Evolutionary conservation across 2,888 invertebrate genomes (phyloP), one percentile per base, ranked within the genome.

Genomic region (Lycaena phlaeas): DNA sequence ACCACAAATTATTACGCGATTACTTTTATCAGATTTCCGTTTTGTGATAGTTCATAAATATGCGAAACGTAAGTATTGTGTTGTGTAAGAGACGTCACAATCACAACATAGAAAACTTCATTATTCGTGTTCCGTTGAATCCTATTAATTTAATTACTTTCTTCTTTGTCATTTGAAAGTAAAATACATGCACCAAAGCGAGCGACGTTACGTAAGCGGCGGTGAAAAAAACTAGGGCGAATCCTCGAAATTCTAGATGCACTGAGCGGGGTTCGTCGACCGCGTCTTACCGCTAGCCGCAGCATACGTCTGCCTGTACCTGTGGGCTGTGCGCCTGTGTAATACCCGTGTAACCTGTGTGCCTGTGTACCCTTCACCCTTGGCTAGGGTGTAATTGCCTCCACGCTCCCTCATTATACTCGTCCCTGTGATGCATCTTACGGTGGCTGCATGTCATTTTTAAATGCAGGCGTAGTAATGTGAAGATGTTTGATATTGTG

Each of bases 241-340:
- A 69, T 68, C 73, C 64, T 76, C 70, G 62, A 64, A 76, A 68
- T 68, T 74, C 65, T 77, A 75, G 73, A 70, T 69, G 62, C 68
- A 71, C 71, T 68, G 28, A 12, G 71, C 70, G 68, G 61, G 60
- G 77, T 66, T 81, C 82, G 66, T 72, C 75, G 73, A 77, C 78
- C 85, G 75, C 62, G 51, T 31, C 31, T 31, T 18, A 31, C 31
- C 31, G 22, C 9, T 22, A 22, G 22, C 22, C 22, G 59, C 41
- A 61, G 63, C 50, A 62, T n/a, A n/a, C 64, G 66, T 61, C 64
- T 62, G 63, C 58, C 65, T 62, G 56, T 68, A 68, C 78, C 76
- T 9, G 22, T 2, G 76, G n/a, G 77, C 54, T 58, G 36, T 57
- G 57, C 56, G 60, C 62, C 7, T 59, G 54, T 55, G 59, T 54